phyloP scores from a whole-genome alignment of 2,113 vertebrate genomes.

The Microcebus murinus region DNA sequence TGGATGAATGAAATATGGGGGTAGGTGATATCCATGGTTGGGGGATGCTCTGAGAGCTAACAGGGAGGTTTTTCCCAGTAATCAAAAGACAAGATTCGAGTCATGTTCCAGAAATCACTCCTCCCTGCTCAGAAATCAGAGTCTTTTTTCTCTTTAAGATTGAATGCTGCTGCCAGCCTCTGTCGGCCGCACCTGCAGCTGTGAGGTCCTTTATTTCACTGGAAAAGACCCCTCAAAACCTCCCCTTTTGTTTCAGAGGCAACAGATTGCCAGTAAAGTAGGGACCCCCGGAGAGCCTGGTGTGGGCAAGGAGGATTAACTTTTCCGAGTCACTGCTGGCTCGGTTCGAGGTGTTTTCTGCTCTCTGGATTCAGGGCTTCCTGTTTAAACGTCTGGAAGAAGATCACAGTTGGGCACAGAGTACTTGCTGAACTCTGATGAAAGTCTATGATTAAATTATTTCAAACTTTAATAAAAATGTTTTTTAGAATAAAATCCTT shows the following conservation, averaged over 20 bases:
- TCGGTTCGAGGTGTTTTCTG: slow-evolving; percentile 44
- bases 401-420: background rate
- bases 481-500: slow-evolving; percentile 57
- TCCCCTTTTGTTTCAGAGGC: background rate
- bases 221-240: background rate
- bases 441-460: background rate
- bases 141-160: background rate
- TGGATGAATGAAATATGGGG: background rate
- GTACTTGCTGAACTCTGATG: background rate
- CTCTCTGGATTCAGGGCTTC: slow-evolving; percentile 49
- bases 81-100: background rate
- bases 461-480: slow-evolving; percentile 55
- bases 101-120: background rate
- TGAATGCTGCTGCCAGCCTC: background rate
- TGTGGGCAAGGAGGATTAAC: background rate
- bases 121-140: background rate
- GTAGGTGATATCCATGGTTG: rapidly evolving
- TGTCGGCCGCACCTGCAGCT: background rate
- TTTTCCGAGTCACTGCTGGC: slow-evolving; percentile 9
- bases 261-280: background rate
- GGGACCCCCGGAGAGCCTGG: background rate
- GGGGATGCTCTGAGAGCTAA: background rate
- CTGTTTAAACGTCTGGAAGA: slow-evolving; percentile 47
- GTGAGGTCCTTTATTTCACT: background rate
- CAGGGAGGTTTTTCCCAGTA: background rate